phyloP scores from a whole-genome alignment of 2,888 invertebrate species.

The Cybosia mesomella region DNA sequence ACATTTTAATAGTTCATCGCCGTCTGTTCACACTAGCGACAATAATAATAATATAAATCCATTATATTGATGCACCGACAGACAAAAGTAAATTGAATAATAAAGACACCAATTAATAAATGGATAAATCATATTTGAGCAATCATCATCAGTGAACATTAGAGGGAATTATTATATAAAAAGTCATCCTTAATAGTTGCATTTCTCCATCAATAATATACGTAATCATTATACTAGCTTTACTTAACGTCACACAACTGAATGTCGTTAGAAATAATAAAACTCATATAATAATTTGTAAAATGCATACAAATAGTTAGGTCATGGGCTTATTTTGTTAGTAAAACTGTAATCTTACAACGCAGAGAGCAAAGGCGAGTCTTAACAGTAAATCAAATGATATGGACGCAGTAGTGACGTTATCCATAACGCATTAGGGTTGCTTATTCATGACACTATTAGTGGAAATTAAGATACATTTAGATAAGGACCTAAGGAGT shows the following conservation, averaged over 20 bases:
- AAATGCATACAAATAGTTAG: neutral
- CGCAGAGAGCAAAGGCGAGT: slow-evolving; percentile 22
- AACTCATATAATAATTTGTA: neutral
- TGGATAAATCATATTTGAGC: neutral
- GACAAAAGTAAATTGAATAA: neutral
- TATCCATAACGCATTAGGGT: slow-evolving; percentile 28
- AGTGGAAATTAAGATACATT: neutral
- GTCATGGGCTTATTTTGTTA: slow-evolving; percentile 1
- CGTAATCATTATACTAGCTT: neutral
- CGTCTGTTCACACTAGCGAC: too few relatives aligned
- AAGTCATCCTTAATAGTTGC: neutral
- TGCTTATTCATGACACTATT: neutral
- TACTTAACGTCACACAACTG: neutral
- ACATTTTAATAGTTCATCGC: neutral
- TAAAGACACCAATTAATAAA: neutral
- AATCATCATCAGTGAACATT: neutral
- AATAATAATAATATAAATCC: too few relatives aligned
- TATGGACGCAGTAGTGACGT: slow-evolving; percentile 31
- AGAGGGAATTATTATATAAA: neutral
- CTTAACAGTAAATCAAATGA: slow-evolving; percentile 43
- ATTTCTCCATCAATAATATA: neutral
- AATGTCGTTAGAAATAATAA: neutral
- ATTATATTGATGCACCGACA: too few relatives aligned
- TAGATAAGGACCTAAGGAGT: neutral
- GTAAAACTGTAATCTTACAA: slow-evolving; percentile 7